Conservation (phyloP, 2,797 vertebrate species). For the Poeciliopsis presidionis region DNA sequence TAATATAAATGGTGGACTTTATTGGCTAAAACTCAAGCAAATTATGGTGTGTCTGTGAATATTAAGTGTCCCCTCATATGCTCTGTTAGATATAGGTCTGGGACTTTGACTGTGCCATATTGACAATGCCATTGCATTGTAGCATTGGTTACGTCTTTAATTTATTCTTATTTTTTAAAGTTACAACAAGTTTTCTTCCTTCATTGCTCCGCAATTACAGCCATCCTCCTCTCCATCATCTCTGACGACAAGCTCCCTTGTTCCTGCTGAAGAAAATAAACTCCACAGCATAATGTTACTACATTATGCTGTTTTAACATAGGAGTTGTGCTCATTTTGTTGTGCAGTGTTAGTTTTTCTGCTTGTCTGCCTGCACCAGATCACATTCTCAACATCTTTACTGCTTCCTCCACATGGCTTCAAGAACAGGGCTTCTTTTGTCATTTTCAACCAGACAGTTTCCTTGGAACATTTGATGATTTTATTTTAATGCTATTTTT, state of each 20-base stretch:
- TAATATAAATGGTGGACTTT: background rate
- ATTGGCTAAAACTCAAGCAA: background rate
- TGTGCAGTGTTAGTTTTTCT: background rate
- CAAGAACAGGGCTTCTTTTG: background rate
- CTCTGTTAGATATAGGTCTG: background rate
- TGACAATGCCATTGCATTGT: background rate
- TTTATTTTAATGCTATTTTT: background rate
- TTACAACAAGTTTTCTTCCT: background rate
- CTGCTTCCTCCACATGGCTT: background rate
- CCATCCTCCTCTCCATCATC: background rate
- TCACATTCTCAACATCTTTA: background rate
- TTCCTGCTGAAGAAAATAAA: background rate
- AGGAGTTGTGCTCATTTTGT: background rate
- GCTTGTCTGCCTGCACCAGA: background rate
- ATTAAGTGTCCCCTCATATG: background rate
- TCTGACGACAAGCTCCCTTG: background rate
- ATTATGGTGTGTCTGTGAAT: background rate
- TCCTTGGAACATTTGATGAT: background rate
- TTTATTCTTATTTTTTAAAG: background rate
- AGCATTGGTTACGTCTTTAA: background rate
- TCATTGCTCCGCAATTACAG: background rate
- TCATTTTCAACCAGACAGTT: background rate
- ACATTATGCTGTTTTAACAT: no score
- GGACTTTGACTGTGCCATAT: background rate
- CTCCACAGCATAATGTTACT: background rate